Percentiles rank a stretch among this genome's conserved stretches.
Conservation (phyloP, 2,797 vertebrate genomes). For the Gobio occitaniae region DNA sequence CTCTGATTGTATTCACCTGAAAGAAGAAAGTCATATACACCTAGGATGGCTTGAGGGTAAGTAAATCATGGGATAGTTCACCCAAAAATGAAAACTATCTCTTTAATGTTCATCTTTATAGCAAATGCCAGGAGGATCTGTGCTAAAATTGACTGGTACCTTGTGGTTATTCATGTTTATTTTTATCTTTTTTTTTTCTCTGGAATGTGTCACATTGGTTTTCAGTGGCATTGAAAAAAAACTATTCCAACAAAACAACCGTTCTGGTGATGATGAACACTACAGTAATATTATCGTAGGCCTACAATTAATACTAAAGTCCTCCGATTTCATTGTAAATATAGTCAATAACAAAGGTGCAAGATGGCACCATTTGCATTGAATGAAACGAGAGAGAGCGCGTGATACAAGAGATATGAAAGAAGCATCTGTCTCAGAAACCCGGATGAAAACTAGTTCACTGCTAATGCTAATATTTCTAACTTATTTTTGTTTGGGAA, state of each 20-base stretch:
- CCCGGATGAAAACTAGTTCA: background rate
- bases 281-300: background rate
- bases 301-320: background rate
- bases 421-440: background rate
- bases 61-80: too few relatives aligned
- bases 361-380: background rate
- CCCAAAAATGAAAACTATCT: too few relatives aligned
- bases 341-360: background rate
- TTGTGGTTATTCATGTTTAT: background rate
- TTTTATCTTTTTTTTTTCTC: background rate
- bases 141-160: background rate
- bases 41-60: too few relatives aligned
- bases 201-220: background rate
- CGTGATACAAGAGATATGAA: background rate
- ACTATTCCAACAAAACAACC: background rate
- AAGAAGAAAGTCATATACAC: too few relatives aligned
- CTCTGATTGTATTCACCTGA: too few relatives aligned
- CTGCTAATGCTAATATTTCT: background rate
- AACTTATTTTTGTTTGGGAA: background rate
- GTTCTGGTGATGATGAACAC: background rate
- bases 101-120: background rate
- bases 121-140: background rate
- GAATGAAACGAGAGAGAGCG: background rate
- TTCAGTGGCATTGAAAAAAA: background rate
- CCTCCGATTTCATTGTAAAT: background rate